Base-by-base conservation (phyloP, 1,140 invertebrate genomes). In the Matsumurasca onukii region DNA sequence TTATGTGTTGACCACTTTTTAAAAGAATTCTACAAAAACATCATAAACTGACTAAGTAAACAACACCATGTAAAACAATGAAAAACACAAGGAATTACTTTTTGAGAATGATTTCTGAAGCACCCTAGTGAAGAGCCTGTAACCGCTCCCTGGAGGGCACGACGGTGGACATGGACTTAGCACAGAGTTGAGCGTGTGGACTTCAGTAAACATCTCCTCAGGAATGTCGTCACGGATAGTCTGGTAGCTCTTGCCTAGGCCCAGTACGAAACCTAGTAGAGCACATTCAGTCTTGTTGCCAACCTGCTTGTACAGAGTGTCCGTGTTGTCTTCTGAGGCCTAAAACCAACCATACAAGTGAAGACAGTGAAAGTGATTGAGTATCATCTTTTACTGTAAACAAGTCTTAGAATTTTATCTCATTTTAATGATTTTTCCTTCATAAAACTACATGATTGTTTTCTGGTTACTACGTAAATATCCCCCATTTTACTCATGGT, bases 221-320 rank as follows among this genome's bases (percentile, higher is more conserved):
- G 98, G 91, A 73, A 89, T 86, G 77, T 94, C 87, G 76, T 97
- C 93, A 59, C 98, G 86, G 69, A 98, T 86, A 2, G 88, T 86
- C 78, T 98, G 93, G 83, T 98, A 99, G 80, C 89, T 95, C 81
- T 95, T 93, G 62, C 93, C 93, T 68, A 99, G 80, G 66, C 87
- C 92, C 71, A 92, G 77, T 51, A 99, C 93, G 84, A 99, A 99
- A 66, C 97, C 97, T 71, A 99, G 86, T 69, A 99, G 85, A 59
- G 95, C 88, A 85, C 98, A 99, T 82, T 99, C 98, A 61, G 98
- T 99, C 84, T 99, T 99, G 86, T 99, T 99, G 70, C 98, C 98
- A 70, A 99, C 90, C 86, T 99, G 97, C 81, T 92, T 94, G 1
- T 93, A 88, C 45, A 97, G 86, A n/a, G n/a, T n/a, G 49, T 91